phyloP scores from a whole-genome alignment of 2,113 vertebrate genomes.

The Daboia siamensis region DNA sequence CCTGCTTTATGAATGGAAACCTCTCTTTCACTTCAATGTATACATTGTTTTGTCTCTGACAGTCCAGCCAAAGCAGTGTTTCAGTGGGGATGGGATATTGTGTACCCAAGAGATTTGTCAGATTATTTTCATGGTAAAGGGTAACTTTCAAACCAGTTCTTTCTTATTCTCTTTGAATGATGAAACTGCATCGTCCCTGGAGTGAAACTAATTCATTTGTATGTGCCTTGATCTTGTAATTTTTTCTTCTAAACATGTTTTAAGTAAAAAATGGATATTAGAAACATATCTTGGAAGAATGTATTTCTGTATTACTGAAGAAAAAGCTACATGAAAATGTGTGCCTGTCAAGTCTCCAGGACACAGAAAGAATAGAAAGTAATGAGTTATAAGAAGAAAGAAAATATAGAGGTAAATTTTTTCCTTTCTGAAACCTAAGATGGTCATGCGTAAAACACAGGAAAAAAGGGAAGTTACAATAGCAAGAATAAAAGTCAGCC shows the following conservation, averaged over 20 bases:
- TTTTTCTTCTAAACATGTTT: not conserved
- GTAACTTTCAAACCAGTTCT: not conserved
- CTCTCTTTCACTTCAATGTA: slow-evolving; percentile 47
- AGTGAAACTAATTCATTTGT: not conserved
- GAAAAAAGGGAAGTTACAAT: not conserved
- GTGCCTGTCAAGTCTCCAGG: not conserved
- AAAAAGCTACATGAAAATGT: not conserved
- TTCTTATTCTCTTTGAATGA: not conserved
- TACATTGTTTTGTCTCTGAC: slow-evolving; percentile 51
- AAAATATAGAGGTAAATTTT: not conserved
- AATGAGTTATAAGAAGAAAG: not conserved
- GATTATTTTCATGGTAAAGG: not conserved
- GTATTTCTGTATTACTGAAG: not conserved
- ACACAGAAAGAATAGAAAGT: not conserved
- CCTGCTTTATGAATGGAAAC: slow-evolving; percentile 44
- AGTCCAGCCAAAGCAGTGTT: slow-evolving; percentile 18
- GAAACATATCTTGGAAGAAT: not conserved
- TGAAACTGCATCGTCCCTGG: not conserved
- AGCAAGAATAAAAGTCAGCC: not conserved
- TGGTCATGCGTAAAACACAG: not conserved
- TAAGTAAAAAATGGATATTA: not conserved
- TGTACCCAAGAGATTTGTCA: slow-evolving; percentile 4
- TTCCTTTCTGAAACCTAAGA: not conserved
- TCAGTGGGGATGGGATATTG: slow-evolving; percentile 2
- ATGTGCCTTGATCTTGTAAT: not conserved